phyloP scores from a whole-genome alignment of 2,113 vertebrate genomes.

The Eurystomus gularis region DNA sequence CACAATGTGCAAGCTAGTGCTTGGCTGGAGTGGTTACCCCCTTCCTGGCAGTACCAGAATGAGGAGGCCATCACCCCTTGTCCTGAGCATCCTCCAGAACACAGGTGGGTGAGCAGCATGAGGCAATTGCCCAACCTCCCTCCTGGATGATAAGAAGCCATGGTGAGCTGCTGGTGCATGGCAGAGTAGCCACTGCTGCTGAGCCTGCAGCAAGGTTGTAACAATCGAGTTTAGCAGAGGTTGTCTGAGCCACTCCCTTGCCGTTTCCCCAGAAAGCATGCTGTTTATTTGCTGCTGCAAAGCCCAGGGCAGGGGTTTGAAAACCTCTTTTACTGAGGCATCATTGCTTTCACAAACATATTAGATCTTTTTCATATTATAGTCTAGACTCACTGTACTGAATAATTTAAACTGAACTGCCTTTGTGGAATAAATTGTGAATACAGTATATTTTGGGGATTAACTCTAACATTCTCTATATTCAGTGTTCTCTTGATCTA shows the following conservation, averaged over 20 bases:
- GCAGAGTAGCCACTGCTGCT: background rate
- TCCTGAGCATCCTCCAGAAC: background rate
- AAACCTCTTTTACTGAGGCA: background rate
- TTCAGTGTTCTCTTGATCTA: background rate
- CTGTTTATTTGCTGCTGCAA: background rate
- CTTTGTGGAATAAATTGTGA: background rate
- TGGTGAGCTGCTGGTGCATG: background rate
- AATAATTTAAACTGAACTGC: background rate
- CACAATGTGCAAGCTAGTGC: background rate
- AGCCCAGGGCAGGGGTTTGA: background rate
- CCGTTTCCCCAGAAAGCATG: background rate
- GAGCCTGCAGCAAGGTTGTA: background rate
- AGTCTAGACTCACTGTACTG: background rate
- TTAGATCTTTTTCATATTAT: background rate
- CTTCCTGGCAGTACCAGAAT: fast-evolving
- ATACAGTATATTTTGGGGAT: background rate
- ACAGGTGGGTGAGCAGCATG: background rate
- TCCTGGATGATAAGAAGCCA: fast-evolving
- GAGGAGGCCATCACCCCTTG: fast-evolving
- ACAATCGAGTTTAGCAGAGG: background rate
- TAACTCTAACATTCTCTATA: background rate
- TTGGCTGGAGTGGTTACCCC: background rate
- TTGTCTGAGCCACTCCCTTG: background rate
- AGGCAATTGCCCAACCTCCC: background rate
- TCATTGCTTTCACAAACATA: background rate